Base-by-base conservation (phyloP, 2,113 vertebrate species). In the Mohoua ochrocephala region DNA sequence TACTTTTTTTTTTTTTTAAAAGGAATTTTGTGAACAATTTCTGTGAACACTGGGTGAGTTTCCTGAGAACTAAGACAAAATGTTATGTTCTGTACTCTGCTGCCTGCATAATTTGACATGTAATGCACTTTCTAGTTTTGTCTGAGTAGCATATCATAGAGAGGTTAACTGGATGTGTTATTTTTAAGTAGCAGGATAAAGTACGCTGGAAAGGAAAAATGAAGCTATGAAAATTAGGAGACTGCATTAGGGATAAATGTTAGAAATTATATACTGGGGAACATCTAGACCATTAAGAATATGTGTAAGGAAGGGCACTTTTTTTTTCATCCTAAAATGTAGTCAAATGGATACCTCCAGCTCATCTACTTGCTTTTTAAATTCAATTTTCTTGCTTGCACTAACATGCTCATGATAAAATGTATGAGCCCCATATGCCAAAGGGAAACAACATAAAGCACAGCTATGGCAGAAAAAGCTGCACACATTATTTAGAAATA, bases 131-230 rank as follows among this genome's bases (percentile, higher is more conserved):
- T 96, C 47, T 93, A 61, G 68, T 90, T 95, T 73, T 83, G 47
- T 60, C 35, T 59, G 93, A 93, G 86, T 86, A 80, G 50, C 54
- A 6, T 64, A 93, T 53, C 41, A 52, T 91, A 57, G 95, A 95
- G 92, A 96, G 81, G 92, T 92, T 97, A 95, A 97, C 97, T 97
- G 71, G 84, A 87, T 92, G 59, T 94, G 69, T 97, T 97, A 96
- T 95, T 97, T 97, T 97, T 91, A 96, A 97, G 61, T 81, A 94
- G 88, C 35, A 86, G 80, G 91, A 91, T 70, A 64, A 80, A 97
- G 91, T 82, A 80, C 15, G 27, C 50, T 95, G 80, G 70, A 78
- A 64, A 71, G 24, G 67, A 77, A 97, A 91, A 96, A 85, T 17
- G 17, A 94, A 91, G 89, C 92, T 94, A 59, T n/a, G 59, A 93